A percentile compares a stretch with the other conserved stretches of the same genome.
Conservation (phyloP, 2,113 vertebrate species). For the Nyctibius bracteatus region DNA sequence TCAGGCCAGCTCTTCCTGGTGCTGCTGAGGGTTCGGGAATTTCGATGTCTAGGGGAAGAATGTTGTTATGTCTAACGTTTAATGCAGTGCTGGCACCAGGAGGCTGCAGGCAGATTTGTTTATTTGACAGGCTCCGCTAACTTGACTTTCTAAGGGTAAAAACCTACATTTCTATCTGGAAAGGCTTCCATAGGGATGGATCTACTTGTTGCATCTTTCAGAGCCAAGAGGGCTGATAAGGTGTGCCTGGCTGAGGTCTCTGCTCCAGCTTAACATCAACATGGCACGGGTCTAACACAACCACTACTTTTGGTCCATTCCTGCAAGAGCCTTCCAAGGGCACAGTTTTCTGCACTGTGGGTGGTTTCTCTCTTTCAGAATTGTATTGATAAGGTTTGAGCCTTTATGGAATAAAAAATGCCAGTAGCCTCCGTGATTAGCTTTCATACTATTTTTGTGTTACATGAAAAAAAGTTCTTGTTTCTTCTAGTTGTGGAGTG, state of each 20-base stretch:
- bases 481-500: neutral
- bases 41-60: neutral
- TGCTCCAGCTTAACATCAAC: neutral
- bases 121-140: slow-evolving; percentile 1
- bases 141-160: slow-evolving; percentile 44
- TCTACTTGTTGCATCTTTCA: rapidly evolving
- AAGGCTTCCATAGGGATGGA: neutral
- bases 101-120: slow-evolving; percentile 37
- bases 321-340: neutral
- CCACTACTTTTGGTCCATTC: rapidly evolving
- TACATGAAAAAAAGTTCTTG: neutral
- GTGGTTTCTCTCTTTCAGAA: neutral
- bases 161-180: neutral
- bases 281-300: neutral
- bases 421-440: neutral
- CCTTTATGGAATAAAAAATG: neutral
- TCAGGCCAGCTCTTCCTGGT: neutral
- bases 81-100: neutral
- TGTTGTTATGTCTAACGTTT: slow-evolving; percentile 53
- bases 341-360: rapidly evolving
- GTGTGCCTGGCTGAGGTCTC: neutral
- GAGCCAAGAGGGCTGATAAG: neutral
- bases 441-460: neutral
- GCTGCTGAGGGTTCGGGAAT: neutral
- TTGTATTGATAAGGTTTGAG: neutral